These are phyloP conservation scores for Meta bourneti DNA, from an alignment of 2,888 invertebrate genomes.

Conservation along the genomic window DNA sequence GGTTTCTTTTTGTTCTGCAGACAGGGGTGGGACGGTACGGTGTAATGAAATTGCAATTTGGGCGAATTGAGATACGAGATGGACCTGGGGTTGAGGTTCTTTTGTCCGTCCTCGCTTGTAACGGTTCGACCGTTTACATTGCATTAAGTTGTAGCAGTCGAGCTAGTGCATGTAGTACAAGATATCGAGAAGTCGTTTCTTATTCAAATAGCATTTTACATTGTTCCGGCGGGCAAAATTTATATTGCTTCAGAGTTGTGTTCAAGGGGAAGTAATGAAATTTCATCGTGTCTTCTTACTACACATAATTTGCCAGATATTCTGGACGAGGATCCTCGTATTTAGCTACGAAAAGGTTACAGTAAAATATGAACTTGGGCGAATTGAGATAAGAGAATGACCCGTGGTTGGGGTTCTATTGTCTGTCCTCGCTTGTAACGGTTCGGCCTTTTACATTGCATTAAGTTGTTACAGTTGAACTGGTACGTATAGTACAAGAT, in stretches of 20 bases:
- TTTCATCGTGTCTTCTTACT: too few species aligned
- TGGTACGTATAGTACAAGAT: too few species aligned
- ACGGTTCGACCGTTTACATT: constrained; percentile 45
- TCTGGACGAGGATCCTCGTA: too few species aligned
- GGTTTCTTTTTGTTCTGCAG: constrained; percentile 8
- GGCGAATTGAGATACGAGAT: constrained; percentile 46
- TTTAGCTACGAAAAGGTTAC: background rate
- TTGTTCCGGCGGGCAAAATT: too few species aligned
- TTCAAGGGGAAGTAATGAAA: too few species aligned
- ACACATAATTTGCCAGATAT: too few species aligned
- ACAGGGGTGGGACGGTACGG: background rate
- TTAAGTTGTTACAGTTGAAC: background rate
- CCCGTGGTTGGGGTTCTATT: background rate
- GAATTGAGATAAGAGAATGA: constrained; percentile 41
- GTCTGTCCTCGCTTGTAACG: background rate
- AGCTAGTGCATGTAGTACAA: background rate
- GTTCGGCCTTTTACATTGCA: constrained; percentile 44
- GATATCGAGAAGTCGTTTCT: too few species aligned
- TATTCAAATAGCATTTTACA: too few species aligned
- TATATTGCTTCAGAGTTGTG: too few species aligned
- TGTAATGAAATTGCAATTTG: constrained; percentile 67
- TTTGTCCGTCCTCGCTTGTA: background rate
- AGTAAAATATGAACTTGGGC: constrained; percentile 58
- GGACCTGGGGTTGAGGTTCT: background rate
- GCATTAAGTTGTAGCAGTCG: constrained; percentile 19